phyloP scores from a whole-genome alignment of 2,797 vertebrate species.

The Gambelia wislizenii region DNA sequence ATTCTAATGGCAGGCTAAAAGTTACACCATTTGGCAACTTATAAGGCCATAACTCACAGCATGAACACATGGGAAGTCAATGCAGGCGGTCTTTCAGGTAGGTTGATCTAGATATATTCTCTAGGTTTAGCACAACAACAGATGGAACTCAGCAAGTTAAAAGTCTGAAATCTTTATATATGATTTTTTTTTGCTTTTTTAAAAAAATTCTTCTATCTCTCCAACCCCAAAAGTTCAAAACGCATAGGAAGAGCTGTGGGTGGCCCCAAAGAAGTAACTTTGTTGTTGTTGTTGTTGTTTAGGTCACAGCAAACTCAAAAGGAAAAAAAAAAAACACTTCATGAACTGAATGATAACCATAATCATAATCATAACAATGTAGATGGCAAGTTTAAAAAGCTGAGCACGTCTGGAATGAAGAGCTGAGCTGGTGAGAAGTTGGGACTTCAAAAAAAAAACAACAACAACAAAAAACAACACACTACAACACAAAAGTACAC shows the following conservation, averaged over 20 bases:
- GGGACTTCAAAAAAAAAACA: conserved; percentile 50
- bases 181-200: conserved; percentile 41
- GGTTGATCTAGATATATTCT: conserved; percentile 81
- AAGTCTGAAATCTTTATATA: conserved; percentile 77
- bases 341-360: conserved; percentile 79
- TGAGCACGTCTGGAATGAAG: conserved; percentile 81
- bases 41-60: conserved; percentile 80
- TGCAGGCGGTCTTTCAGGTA: conserved; percentile 87
- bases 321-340: conserved; percentile 65
- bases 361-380: conserved; percentile 55
- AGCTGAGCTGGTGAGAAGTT: conserved; percentile 76
- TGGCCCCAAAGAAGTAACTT: conserved; percentile 64
- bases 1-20: conserved; percentile 88
- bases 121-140: conserved; percentile 82
- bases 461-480: conserved; percentile 6
- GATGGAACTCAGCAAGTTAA: conserved; percentile 85
- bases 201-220: neutral
- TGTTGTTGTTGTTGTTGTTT: conserved; percentile 65
- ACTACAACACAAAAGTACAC: conserved; percentile 10
- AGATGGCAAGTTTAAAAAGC: conserved; percentile 83
- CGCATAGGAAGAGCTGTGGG: conserved; percentile 85
- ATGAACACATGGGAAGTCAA: conserved; percentile 82
- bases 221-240: conserved; percentile 81
- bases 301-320: conserved; percentile 86
- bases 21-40: conserved; percentile 88